Percentiles rank a stretch among this genome's conserved stretches.
Conservation (phyloP, 2,113 vertebrate genomes). For the Labeo rohita region DNA sequence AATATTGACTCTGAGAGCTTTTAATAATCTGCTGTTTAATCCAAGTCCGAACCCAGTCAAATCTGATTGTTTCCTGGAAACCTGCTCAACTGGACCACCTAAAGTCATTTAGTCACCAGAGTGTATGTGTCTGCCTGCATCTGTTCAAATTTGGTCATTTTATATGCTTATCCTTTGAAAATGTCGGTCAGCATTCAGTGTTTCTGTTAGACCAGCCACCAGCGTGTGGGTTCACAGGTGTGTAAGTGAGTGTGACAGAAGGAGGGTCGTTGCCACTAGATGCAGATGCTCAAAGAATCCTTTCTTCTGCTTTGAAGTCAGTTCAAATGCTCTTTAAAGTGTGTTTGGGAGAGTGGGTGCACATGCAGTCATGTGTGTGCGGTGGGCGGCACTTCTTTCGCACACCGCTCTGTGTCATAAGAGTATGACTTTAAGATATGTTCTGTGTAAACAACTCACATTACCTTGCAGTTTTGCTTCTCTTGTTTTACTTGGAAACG, state of each 20-base stretch:
- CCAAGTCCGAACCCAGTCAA: background rate
- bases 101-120: constrained; percentile 14
- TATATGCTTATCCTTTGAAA: background rate
- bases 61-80: constrained; percentile 42
- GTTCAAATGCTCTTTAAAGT: constrained; percentile 81
- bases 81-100: constrained; percentile 1
- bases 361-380: constrained; percentile 1
- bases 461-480: background rate
- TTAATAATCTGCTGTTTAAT: constrained; percentile 40
- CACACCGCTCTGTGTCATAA: background rate
- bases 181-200: background rate
- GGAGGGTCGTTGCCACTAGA: constrained; percentile 63
- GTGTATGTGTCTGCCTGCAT: constrained; percentile 43
- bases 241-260: constrained; percentile 34
- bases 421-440: constrained; percentile 1
- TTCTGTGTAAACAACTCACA: background rate
- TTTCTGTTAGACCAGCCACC: constrained; percentile 6
- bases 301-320: constrained; percentile 81
- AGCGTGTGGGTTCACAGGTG: constrained; percentile 20
- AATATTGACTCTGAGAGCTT: constrained; percentile 22
- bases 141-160: constrained; percentile 24
- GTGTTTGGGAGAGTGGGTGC: constrained; percentile 17
- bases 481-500: background rate
- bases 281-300: constrained; percentile 75
- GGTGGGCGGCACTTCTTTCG: background rate